Percentiles rank a stretch among this genome's conserved stretches.
Evolutionary conservation across 2,113 vertebrate species (phyloP).

Genomic region (Pelvicachromis taeniatus): DNA sequence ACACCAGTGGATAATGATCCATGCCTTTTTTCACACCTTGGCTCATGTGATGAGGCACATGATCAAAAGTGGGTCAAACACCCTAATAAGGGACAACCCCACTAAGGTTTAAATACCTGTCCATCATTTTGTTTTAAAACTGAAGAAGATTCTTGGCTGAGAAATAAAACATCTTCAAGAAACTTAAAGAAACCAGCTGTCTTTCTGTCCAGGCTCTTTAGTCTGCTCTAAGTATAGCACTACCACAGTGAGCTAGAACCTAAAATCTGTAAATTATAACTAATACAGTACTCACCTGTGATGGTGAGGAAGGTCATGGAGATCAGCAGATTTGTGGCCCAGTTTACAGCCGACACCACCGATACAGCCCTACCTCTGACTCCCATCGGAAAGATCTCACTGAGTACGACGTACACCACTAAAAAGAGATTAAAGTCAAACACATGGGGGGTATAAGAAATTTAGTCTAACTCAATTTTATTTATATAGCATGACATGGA

Average conservation of each 20-base stretch:
- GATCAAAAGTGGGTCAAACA: too few relatives aligned
- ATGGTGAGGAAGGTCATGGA: slow-evolving; percentile 93
- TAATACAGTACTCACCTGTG: slow-evolving; percentile 73
- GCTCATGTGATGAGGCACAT: too few relatives aligned
- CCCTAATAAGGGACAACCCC: too few relatives aligned
- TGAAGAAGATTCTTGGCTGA: too few relatives aligned
- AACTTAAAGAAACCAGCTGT: too few relatives aligned
- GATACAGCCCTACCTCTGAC: slow-evolving; percentile 90
- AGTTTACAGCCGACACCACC: slow-evolving; percentile 90
- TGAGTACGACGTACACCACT: slow-evolving; percentile 94
- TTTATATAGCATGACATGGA: background rate
- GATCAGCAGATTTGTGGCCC: slow-evolving; percentile 92
- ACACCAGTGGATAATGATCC: too few relatives aligned
- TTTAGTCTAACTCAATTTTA: background rate
- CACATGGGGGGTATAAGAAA: background rate
- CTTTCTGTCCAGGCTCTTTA: too few relatives aligned
- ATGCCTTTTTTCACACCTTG: too few relatives aligned
- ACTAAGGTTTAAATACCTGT: too few relatives aligned
- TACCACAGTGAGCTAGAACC: background rate
- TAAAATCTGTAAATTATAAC: background rate
- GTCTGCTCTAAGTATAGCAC: rapidly evolving
- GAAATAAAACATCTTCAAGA: too few relatives aligned
- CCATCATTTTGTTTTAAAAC: too few relatives aligned
- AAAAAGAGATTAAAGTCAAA: background rate
- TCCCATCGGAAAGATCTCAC: slow-evolving; percentile 92